Conservation (phyloP, 2,888 invertebrate genomes). For the Drosophila putrida region DNA sequence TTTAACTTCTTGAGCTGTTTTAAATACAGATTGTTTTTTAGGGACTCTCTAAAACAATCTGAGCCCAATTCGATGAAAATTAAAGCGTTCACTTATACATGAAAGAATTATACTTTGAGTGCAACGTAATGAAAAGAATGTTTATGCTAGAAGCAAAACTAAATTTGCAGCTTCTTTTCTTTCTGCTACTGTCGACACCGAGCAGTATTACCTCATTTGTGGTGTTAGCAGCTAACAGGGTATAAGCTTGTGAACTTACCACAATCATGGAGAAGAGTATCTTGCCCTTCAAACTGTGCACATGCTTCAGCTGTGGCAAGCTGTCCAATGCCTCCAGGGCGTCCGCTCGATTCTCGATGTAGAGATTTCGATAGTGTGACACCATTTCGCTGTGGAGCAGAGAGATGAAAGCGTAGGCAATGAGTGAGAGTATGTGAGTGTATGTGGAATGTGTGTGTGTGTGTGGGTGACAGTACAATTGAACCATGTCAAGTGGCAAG, state of each 20-base stretch:
- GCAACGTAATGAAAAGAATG: too few relatives aligned
- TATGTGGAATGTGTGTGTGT: conserved; percentile 8
- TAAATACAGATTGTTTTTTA: too few relatives aligned
- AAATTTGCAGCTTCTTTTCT: neutral
- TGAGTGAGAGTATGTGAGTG: conserved; percentile 41
- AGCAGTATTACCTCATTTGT: neutral
- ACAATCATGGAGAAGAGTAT: conserved; percentile 98
- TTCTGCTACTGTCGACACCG: too few relatives aligned
- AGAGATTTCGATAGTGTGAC: conserved; percentile 93
- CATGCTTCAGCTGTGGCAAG: conserved; percentile 92
- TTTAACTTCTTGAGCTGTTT: too few relatives aligned
- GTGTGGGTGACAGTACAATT: conserved; percentile 48
- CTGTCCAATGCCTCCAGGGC: conserved; percentile 94
- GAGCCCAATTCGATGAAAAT: too few relatives aligned
- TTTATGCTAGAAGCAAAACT: too few relatives aligned
- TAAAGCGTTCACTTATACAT: too few relatives aligned
- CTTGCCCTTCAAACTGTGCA: conserved; percentile 96
- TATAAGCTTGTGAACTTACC: conserved; percentile 88
- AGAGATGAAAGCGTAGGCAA: conserved; percentile 40
- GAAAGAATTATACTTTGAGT: too few relatives aligned
- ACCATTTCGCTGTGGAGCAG: conserved; percentile 87
- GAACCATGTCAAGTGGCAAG: conserved; percentile 60
- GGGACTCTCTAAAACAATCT: too few relatives aligned
- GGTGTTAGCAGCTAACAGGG: neutral
- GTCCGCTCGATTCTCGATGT: conserved; percentile 93